Base-by-base conservation (phyloP, 1,140 invertebrate genomes). In the Wasmannia auropunctata region DNA sequence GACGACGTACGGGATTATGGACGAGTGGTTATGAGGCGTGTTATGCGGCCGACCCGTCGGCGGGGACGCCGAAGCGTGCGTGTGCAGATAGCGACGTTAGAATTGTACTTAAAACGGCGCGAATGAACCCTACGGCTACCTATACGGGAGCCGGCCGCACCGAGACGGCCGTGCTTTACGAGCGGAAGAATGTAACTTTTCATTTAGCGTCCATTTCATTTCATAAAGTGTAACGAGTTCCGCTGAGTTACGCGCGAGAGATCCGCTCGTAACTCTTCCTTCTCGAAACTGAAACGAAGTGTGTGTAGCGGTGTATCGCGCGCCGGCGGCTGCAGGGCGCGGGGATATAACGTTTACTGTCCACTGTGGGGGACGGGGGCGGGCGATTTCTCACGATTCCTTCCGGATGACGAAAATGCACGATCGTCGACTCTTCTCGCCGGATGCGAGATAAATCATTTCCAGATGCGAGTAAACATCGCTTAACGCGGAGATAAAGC, bases 191-290 rank as follows among this genome's bases (percentile, higher is more conserved):
- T 86, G 87, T 90, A 90, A 90, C 86, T 88, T 88, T 88, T 90
- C 84, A 88, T 90, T 90, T 88, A 88, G 88, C 85, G 76, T 84
- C 85, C 85, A 87, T 90, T 90, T 85, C 80, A 87, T 88, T 88
- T 87, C 85, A 87, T 90, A 90, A 90, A 88, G 87, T 84, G 89
- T 85, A 88, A 85, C 87, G 80, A 90, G 87, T 86, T 86, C 54
- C 84, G 46, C 58, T 74, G 63, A 86, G 67, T 87, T 86, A 49
- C 75, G 58, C 80, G 69, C 69, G 58, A 43, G 80, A 74, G 86
- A 51, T 75, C 46, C 54, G 43, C 86, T 75, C 86, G 77, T 86
- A 86, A 80, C 62, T 80, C 81, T 85, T 85, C 40, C 75, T 63
- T 77, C 56, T 49, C 46, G 83, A 77, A 76, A 75, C 69, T 49